These are phyloP conservation scores for Hyalella azteca DNA, from an alignment of 2,888 invertebrate species.

Conservation along the genomic window DNA sequence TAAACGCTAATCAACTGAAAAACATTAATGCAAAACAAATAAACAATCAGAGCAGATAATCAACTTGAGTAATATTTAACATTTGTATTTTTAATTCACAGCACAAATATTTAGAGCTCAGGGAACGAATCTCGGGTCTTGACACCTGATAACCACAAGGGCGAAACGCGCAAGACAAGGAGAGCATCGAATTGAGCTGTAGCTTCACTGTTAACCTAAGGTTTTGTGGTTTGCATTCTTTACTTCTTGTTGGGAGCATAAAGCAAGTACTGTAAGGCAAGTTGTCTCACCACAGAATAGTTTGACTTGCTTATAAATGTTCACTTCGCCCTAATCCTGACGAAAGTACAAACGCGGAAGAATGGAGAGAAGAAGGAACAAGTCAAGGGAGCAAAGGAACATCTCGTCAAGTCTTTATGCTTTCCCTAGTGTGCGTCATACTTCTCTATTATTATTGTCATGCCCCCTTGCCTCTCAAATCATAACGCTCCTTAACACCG, in stretches of 20 bases:
- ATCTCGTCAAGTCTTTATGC: no score
- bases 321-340: neutral
- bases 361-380: slow-evolving; percentile 19
- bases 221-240: slow-evolving; percentile 38
- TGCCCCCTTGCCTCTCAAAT: neutral
- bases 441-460: slow-evolving; percentile 15
- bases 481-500: slow-evolving; percentile 13
- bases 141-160: neutral
- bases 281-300: neutral
- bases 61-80: slow-evolving; percentile 32
- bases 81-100: slow-evolving; percentile 40
- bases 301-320: neutral
- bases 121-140: slow-evolving; percentile 22
- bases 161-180: slow-evolving; percentile 18
- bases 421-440: no score
- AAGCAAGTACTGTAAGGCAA: slow-evolving; percentile 55
- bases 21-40: slow-evolving; percentile 21
- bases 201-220: slow-evolving; percentile 33
- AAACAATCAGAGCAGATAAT: slow-evolving; percentile 36
- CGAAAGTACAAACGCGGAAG: slow-evolving; percentile 32
- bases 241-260: slow-evolving; percentile 47
- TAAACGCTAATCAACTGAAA: slow-evolving; percentile 20
- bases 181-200: slow-evolving; percentile 45
- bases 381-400: no score
- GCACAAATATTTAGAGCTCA: slow-evolving; percentile 37